phyloP scores from a whole-genome alignment of 2,797 vertebrate species.

The Pantherophis alleghaniensis region DNA sequence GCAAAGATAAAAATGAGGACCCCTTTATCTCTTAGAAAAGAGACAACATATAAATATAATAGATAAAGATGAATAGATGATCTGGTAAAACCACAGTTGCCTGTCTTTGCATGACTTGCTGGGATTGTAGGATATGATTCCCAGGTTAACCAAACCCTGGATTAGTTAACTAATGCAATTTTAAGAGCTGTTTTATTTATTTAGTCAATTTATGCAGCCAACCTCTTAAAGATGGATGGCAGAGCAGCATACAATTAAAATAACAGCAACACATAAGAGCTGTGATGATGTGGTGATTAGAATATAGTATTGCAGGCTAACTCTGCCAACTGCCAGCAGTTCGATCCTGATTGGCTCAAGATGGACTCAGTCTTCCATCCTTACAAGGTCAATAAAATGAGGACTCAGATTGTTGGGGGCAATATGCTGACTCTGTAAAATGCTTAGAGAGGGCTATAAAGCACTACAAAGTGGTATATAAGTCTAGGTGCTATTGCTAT shows the following conservation, averaged over 20 bases:
- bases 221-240: not conserved
- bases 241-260: not conserved
- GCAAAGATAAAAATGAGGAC: not conserved
- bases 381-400: not conserved
- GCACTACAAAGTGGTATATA: not conserved
- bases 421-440: not conserved
- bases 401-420: not conserved
- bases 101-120: not conserved
- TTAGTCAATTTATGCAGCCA: not conserved
- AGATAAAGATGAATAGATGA: not conserved
- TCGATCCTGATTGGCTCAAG: not conserved
- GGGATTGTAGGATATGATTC: not conserved
- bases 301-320: not conserved
- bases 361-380: not conserved
- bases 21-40: not conserved
- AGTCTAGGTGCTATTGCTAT: not conserved
- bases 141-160: not conserved
- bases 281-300: not conserved
- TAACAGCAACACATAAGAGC: not conserved
- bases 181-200: not conserved
- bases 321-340: not conserved
- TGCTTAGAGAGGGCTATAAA: not conserved
- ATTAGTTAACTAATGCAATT: not conserved
- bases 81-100: not conserved
- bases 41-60: not conserved